These are phyloP conservation scores for Halictus ligatus DNA, from an alignment of 2,888 invertebrate species.

Conservation along the genomic window DNA sequence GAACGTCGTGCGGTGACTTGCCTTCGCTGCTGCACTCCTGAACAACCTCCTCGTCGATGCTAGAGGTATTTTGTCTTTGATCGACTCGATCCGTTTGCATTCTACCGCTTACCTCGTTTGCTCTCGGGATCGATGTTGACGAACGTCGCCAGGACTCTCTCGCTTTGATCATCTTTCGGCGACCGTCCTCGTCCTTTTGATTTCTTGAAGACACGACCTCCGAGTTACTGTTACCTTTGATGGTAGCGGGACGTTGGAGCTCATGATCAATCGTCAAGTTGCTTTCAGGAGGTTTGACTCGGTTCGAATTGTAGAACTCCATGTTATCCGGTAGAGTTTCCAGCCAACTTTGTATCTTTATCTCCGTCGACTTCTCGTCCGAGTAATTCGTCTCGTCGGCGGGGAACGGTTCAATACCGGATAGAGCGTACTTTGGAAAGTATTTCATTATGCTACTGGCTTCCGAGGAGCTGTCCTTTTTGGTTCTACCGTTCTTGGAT, in stretches of 20 bases:
- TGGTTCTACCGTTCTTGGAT: not conserved
- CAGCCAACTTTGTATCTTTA: conserved; percentile 43
- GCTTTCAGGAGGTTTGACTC: rapidly evolving
- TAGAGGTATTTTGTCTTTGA: not conserved
- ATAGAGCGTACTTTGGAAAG: not conserved
- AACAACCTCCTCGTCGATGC: not conserved
- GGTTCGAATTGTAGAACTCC: not conserved
- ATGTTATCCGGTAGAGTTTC: conserved; percentile 6
- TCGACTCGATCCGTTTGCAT: not conserved
- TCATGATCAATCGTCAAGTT: not conserved
- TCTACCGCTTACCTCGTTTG: not conserved
- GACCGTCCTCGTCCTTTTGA: not conserved
- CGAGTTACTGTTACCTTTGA: not conserved
- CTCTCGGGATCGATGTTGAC: too few relatives aligned
- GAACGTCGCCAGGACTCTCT: not conserved
- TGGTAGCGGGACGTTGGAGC: not conserved
- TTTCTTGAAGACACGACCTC: not conserved
- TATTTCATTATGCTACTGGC: not conserved
- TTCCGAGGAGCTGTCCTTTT: not conserved
- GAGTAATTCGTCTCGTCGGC: not conserved
- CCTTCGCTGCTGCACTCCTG: not conserved
- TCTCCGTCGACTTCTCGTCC: not conserved
- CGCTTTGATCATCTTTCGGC: not conserved
- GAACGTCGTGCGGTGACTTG: not conserved
- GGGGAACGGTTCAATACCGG: conserved; percentile 4